phyloP scores from a whole-genome alignment of 2,888 invertebrate genomes.

The Chloroclystis v-ata region DNA sequence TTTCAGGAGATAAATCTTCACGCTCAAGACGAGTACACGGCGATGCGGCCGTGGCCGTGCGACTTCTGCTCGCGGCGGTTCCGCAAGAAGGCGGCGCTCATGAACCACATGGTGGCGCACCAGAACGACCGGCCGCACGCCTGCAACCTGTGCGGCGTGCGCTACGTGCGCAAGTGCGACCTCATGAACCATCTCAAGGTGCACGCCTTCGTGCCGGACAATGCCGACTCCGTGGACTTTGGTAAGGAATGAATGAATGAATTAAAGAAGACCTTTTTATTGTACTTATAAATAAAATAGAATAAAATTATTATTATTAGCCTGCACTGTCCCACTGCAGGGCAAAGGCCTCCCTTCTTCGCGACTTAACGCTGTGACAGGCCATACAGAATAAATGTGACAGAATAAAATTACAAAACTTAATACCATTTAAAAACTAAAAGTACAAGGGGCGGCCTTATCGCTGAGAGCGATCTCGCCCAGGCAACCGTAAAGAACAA shows the following conservation, averaged over 20 bases:
- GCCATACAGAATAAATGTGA: too few relatives aligned
- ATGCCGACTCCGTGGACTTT: conserved; percentile 76
- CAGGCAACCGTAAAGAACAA: too few relatives aligned
- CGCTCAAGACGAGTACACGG: conserved; percentile 81
- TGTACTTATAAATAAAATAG: too few relatives aligned
- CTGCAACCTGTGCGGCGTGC: conserved; percentile 89
- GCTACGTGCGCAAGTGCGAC: conserved; percentile 88
- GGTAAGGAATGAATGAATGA: conserved; percentile 55
- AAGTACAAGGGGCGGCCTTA: too few relatives aligned
- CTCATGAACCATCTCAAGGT: conserved; percentile 90
- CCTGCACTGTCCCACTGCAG: too few relatives aligned
- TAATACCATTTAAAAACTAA: too few relatives aligned
- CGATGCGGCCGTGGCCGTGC: conserved; percentile 88
- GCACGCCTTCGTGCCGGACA: conserved; percentile 86
- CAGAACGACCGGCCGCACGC: conserved; percentile 90
- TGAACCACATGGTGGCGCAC: conserved; percentile 92
- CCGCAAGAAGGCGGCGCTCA: conserved; percentile 88
- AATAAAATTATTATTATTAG: too few relatives aligned
- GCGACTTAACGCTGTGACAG: too few relatives aligned
- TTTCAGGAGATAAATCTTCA: conserved; percentile 23
- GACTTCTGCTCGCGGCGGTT: conserved; percentile 91
- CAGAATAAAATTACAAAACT: too few relatives aligned
- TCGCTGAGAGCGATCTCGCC: too few relatives aligned
- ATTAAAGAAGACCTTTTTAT: too few relatives aligned
- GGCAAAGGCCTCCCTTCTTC: too few relatives aligned